Evolutionary conservation across 2,888 invertebrate genomes (phyloP).

Genomic region (Nomada ruficornis): DNA sequence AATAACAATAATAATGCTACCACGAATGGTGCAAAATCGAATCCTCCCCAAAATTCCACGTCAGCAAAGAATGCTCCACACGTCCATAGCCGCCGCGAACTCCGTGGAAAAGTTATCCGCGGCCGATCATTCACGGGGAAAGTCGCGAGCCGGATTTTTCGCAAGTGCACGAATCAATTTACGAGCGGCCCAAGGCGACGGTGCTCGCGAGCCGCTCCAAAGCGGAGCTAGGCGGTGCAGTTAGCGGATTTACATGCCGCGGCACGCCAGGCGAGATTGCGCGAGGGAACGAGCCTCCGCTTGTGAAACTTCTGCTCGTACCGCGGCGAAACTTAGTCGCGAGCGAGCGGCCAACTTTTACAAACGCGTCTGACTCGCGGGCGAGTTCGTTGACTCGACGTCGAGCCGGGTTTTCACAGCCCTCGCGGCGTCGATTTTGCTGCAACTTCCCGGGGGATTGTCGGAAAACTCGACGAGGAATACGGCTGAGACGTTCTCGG

Average conservation of each 20-base stretch:
- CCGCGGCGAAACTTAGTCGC: constrained; percentile 49
- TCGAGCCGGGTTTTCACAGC: not conserved
- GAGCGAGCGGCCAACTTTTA: constrained; percentile 48
- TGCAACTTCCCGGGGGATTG: constrained; percentile 14
- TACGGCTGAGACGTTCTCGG: no score
- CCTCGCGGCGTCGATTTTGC: constrained; percentile 3
- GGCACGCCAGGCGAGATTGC: constrained; percentile 61
- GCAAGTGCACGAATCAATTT: constrained; percentile 70
- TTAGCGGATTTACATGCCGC: constrained; percentile 68
- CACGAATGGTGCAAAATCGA: no score
- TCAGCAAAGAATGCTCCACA: no score
- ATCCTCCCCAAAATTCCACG: no score
- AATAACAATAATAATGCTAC: no score
- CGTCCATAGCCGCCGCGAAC: no score
- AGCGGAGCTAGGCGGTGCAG: constrained; percentile 57
- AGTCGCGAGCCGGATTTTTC: constrained; percentile 44
- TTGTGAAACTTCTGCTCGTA: constrained; percentile 56
- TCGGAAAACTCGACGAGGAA: not conserved
- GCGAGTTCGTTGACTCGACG: constrained; percentile 58
- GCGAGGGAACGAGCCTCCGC: constrained; percentile 46
- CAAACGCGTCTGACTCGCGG: constrained; percentile 29
- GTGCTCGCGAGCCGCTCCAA: constrained; percentile 62
- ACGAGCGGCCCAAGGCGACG: constrained; percentile 63
- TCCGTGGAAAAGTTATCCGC: not conserved
- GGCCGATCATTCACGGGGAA: not conserved